These are phyloP conservation scores for Ancistrus triradiatus DNA, from an alignment of 2,113 vertebrate genomes.

Conservation along the genomic window DNA sequence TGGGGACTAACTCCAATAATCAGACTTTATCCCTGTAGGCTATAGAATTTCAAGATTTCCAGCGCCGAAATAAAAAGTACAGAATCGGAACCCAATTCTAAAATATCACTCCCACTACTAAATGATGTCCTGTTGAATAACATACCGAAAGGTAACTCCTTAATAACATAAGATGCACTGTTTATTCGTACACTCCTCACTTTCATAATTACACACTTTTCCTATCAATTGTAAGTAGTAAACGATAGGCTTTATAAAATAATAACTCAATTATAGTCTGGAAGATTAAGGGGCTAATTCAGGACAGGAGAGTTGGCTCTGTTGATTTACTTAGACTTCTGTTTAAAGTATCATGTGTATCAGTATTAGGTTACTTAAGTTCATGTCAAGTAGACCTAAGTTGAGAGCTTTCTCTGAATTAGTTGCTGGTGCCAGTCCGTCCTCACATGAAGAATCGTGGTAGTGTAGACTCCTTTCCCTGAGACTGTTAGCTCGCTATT, in stretches of 20 bases:
- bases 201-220: too few relatives aligned
- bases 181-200: too few relatives aligned
- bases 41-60: not conserved
- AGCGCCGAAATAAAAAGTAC: not conserved
- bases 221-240: too few relatives aligned
- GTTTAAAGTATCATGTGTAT: conserved; percentile 12
- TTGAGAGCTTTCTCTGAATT: conserved; percentile 19
- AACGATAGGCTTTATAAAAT: too few relatives aligned
- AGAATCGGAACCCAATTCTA: not conserved
- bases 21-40: not conserved
- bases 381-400: conserved; percentile 22
- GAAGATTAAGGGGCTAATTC: not conserved
- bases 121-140: too few relatives aligned
- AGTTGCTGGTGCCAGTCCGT: conserved; percentile 20
- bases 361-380: conserved; percentile 19
- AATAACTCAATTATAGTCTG: too few relatives aligned
- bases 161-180: too few relatives aligned
- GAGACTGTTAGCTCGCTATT: conserved; percentile 44
- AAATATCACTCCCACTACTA: too few relatives aligned
- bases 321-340: conserved; percentile 9
- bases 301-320: not conserved
- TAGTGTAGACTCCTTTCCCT: conserved; percentile 34
- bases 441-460: conserved; percentile 34
- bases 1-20: conserved; percentile 4
- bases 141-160: too few relatives aligned